Conservation (phyloP, 2,797 vertebrate genomes). For the Enteromius thamalakanensis region DNA sequence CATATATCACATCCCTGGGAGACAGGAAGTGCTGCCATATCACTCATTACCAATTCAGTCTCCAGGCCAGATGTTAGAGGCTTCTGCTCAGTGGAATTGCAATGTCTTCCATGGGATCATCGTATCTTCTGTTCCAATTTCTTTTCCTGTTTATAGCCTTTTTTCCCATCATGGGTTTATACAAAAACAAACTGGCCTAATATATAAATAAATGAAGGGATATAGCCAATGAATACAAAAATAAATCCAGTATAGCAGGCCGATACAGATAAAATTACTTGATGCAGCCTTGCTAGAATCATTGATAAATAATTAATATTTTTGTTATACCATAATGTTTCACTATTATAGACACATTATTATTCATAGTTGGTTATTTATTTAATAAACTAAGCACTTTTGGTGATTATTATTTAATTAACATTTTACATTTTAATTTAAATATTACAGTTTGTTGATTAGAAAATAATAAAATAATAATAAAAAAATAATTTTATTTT, state of each 20-base stretch:
- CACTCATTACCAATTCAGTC: slow-evolving; percentile 43
- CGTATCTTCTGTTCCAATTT: slow-evolving; percentile 33
- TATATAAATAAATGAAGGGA: slow-evolving; percentile 12
- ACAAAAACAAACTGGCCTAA: slow-evolving; percentile 2
- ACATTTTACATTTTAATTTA: neutral
- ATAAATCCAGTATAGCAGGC: neutral
- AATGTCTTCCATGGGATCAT: slow-evolving; percentile 34
- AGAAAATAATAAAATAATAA: neutral
- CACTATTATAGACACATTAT: too few relatives aligned
- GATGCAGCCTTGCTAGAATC: neutral
- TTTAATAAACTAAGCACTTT: neutral
- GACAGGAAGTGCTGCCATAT: slow-evolving; percentile 34
- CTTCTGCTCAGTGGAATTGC: slow-evolving; percentile 43
- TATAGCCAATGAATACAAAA: neutral
- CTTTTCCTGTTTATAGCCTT: slow-evolving; percentile 23
- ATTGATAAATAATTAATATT: neutral
- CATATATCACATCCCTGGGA: slow-evolving; percentile 45
- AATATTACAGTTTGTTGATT: neutral
- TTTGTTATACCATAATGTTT: neutral
- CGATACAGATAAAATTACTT: neutral
- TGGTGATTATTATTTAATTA: neutral
- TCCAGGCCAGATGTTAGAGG: slow-evolving; percentile 41
- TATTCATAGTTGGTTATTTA: neutral
- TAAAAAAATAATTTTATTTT: neutral
- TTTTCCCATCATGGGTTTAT: slow-evolving; percentile 10